Percentiles rank a stretch among this genome's conserved stretches.
phyloP scores from a whole-genome alignment of 1,140 invertebrate genomes.

The Listronotus oregonensis region DNA sequence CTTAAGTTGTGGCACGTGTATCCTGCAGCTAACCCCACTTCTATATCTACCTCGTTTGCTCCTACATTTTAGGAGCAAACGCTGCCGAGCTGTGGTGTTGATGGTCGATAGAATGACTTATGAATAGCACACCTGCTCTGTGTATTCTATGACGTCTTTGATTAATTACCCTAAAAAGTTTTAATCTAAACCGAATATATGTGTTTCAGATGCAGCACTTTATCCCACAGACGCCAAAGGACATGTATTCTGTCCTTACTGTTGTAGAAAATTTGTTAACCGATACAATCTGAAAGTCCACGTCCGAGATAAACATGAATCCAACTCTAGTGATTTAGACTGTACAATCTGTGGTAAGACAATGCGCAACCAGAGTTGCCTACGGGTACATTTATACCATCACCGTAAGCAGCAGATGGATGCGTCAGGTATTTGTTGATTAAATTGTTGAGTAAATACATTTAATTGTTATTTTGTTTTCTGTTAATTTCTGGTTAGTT shows the following conservation, averaged over 20 bases:
- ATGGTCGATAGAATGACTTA: too few relatives aligned
- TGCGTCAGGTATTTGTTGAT: conserved; percentile 10
- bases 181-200: neutral
- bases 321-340: conserved; percentile 56
- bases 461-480: neutral
- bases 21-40: too few relatives aligned
- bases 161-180: too few relatives aligned
- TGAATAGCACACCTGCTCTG: too few relatives aligned
- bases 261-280: conserved; percentile 65
- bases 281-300: conserved; percentile 67
- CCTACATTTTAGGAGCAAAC: too few relatives aligned
- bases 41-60: too few relatives aligned
- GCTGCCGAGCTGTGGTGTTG: too few relatives aligned
- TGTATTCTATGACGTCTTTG: too few relatives aligned
- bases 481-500: neutral
- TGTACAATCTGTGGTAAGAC: conserved; percentile 64
- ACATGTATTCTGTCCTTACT: conserved; percentile 63
- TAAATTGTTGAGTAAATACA: neutral
- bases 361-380: conserved; percentile 64
- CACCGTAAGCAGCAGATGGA: conserved; percentile 60
- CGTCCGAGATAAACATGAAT: conserved; percentile 64
- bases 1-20: too few relatives aligned
- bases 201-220: conserved; percentile 21
- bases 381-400: conserved; percentile 65
- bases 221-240: conserved; percentile 56